These are phyloP conservation scores for Zoanthus sansibaricus DNA, from an alignment of 92 coral and sea anemone genomes.

Conservation along the genomic window DNA sequence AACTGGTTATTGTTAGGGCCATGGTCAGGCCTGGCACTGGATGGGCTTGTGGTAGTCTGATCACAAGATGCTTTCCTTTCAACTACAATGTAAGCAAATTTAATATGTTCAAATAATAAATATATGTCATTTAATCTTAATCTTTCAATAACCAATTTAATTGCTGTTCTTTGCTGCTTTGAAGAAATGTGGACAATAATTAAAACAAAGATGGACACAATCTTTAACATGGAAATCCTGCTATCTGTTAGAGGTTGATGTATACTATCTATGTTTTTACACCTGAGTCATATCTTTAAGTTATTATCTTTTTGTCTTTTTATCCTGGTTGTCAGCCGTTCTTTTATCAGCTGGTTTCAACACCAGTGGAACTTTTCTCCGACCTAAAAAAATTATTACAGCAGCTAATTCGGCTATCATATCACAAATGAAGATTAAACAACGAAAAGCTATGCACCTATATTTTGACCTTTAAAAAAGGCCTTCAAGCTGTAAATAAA, in stretches of 20 bases:
- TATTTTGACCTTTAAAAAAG: no score
- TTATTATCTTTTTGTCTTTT: no score
- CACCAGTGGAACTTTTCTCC: conserved; percentile 3
- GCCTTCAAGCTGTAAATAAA: no score
- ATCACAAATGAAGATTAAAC: background rate
- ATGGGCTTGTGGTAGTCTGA: conserved; percentile 3
- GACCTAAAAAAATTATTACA: background rate
- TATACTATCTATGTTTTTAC: background rate
- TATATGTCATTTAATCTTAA: background rate
- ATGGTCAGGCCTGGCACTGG: background rate
- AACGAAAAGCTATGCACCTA: background rate
- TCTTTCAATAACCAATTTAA: background rate
- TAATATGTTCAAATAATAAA: background rate
- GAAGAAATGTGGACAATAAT: no score
- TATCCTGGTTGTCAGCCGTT: background rate
- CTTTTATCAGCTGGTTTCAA: background rate
- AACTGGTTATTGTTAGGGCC: background rate
- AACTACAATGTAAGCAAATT: conserved; percentile 15
- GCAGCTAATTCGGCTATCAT: background rate
- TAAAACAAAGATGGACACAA: no score
- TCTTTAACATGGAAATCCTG: no score
- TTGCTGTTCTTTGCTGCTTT: background rate
- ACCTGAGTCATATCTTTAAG: no score
- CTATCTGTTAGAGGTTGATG: no score
- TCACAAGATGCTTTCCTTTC: conserved; percentile 19